Conservation (phyloP, 1,140 invertebrate genomes). For the Drosophila littoralis region DNA sequence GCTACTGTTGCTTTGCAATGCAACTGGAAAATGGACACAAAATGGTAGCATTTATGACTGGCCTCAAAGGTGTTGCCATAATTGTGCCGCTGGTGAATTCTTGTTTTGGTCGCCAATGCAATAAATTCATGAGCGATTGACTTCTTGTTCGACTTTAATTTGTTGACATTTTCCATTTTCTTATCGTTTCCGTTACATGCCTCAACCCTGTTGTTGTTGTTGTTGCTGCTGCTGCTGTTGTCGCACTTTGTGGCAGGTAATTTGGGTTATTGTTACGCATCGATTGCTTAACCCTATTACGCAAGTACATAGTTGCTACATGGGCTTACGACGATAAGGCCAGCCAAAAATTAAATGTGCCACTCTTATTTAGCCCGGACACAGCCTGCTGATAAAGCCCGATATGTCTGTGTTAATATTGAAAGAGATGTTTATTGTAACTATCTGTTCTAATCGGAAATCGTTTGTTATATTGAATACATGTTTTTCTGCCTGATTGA, state of each 20-base stretch:
- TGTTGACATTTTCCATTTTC: conserved; percentile 48
- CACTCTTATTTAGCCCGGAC: not conserved
- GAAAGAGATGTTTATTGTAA: conserved; percentile 5
- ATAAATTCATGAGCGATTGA: conserved; percentile 31
- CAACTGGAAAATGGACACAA: conserved; percentile 30
- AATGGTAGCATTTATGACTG: conserved; percentile 38
- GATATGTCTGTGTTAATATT: not conserved
- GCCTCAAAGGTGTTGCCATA: conserved; percentile 4
- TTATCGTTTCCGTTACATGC: conserved; percentile 42
- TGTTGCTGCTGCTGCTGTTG: conserved; percentile 4
- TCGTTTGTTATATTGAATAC: not conserved
- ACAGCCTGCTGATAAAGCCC: conserved; percentile 8
- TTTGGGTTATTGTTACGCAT: conserved; percentile 53
- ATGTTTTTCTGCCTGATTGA: not conserved
- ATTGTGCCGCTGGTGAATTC: not conserved
- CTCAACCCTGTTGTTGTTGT: conserved; percentile 18
- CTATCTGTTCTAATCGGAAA: conserved; percentile 4
- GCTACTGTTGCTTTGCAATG: conserved; percentile 15
- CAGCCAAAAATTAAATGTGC: conserved; percentile 7
- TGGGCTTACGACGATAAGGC: conserved; percentile 23
- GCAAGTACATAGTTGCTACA: conserved; percentile 28
- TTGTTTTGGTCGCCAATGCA: conserved; percentile 4
- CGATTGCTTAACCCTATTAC: conserved; percentile 48
- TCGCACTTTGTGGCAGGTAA: conserved; percentile 22
- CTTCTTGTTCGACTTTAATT: conserved; percentile 43